A percentile compares a stretch with the other conserved stretches of the same genome.
phyloP scores from a whole-genome alignment of 37 sponge, comb jelly and placozoan species.

The Ianthella basta region DNA sequence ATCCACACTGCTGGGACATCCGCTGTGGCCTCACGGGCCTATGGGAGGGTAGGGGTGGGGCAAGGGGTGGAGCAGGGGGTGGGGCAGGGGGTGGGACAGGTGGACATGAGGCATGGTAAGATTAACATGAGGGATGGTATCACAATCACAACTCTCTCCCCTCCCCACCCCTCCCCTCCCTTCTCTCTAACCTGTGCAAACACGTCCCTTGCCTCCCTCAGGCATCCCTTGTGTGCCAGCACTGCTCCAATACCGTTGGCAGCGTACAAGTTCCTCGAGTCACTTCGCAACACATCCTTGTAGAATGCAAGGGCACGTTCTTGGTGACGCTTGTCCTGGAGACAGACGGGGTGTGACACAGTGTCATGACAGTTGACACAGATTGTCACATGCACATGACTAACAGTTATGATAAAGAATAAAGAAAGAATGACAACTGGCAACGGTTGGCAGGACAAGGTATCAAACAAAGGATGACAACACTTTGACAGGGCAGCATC shows the following conservation, averaged over 20 bases:
- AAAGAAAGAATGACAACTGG: too few species aligned
- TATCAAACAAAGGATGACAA: too few species aligned
- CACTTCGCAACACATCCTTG: conserved; percentile 86
- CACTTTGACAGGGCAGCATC: too few species aligned
- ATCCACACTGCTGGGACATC: conserved; percentile 98
- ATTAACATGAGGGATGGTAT: too few species aligned
- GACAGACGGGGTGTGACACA: not conserved
- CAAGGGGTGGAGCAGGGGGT: not conserved
- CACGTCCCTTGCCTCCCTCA: conserved; percentile 90
- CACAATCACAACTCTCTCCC: not conserved
- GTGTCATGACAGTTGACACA: too few species aligned
- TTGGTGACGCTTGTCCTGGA: conserved; percentile 85
- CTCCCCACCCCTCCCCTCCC: not conserved
- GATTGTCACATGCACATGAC: not conserved
- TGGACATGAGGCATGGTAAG: not conserved
- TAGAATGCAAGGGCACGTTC: conserved; percentile 89
- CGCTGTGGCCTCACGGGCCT: conserved; percentile 93
- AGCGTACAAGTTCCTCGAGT: conserved; percentile 93
- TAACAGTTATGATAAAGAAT: too few species aligned
- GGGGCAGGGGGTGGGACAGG: too few species aligned
- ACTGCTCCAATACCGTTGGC: conserved; percentile 98
- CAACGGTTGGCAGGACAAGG: too few species aligned
- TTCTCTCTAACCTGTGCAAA: conserved; percentile 84
- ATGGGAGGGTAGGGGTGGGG: too few species aligned
- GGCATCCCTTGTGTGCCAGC: conserved; percentile 91